A percentile compares a stretch with the other conserved stretches of the same genome.
phyloP scores from a whole-genome alignment of 2,888 invertebrate genomes.

The Eudasyphora cyanicolor region DNA sequence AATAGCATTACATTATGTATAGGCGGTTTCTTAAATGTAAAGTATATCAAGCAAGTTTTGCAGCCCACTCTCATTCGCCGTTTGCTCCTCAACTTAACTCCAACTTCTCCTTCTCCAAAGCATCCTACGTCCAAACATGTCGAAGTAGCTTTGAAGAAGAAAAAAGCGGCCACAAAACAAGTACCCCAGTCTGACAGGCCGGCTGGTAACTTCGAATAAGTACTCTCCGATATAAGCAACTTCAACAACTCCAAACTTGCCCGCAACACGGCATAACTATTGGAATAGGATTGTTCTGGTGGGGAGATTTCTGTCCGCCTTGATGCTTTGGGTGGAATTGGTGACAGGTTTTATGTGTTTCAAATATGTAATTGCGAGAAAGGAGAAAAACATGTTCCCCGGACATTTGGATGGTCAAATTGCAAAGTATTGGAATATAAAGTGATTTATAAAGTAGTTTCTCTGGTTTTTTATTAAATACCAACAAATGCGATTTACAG shows the following conservation, averaged over 20 bases:
- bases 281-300: constrained; percentile 7
- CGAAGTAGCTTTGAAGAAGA: neutral
- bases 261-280: neutral
- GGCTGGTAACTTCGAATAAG: constrained; percentile 14
- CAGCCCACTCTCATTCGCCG: neutral
- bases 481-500: constrained; percentile 16
- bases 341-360: constrained; percentile 22
- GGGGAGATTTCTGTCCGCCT: neutral
- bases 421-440: constrained; percentile 17
- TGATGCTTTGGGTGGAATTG: neutral
- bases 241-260: neutral
- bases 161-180: constrained; percentile 8
- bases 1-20: neutral
- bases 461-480: neutral
- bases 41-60: neutral
- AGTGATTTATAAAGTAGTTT: constrained; percentile 13
- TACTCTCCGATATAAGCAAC: neutral
- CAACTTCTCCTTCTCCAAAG: neutral
- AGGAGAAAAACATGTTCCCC: constrained; percentile 15
- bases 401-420: constrained; percentile 1
- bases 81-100: neutral
- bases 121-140: constrained; percentile 29
- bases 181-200: constrained; percentile 16
- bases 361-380: constrained; percentile 20
- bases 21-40: constrained; percentile 2